Evolutionary conservation across 2,888 invertebrate genomes (phyloP).

Genomic region (Thecophora atra): DNA sequence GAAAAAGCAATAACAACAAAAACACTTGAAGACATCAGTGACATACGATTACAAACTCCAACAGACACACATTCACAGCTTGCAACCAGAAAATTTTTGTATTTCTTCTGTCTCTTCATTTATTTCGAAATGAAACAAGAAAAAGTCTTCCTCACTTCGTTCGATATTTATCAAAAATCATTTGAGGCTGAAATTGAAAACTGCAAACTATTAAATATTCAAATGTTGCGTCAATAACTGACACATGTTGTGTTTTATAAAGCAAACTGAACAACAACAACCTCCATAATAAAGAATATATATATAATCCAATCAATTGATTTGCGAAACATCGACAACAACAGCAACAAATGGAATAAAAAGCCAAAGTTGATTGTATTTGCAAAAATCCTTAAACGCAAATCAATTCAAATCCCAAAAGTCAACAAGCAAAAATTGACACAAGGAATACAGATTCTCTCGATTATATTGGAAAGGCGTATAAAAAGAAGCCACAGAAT

Average conservation of each 20-base stretch:
- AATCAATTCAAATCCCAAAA: constrained; percentile 60
- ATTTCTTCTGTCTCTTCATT: background rate
- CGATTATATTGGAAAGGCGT: background rate
- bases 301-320: background rate
- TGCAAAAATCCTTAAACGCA: constrained; percentile 27
- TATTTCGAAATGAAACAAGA: background rate
- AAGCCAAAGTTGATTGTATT: background rate
- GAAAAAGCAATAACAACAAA: constrained; percentile 13
- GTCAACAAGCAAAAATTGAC: constrained; percentile 48
- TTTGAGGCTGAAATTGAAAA: background rate
- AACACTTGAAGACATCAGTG: background rate
- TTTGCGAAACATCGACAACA: background rate
- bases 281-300: background rate
- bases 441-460: constrained; percentile 11
- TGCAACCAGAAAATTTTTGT: background rate
- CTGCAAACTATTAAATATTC: constrained; percentile 22
- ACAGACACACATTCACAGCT: background rate
- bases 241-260: constrained; percentile 24
- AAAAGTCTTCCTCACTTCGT: background rate
- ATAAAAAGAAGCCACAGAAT: background rate
- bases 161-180: background rate
- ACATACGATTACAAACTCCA: background rate
- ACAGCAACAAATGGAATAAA: background rate
- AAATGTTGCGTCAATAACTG: constrained; percentile 14
- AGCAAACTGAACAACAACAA: background rate